Evolutionary conservation across 2,113 vertebrate genomes (phyloP), one percentile per base, ranked within the genome.

Genomic region (Hypocryptadius cinnamomeus): DNA sequence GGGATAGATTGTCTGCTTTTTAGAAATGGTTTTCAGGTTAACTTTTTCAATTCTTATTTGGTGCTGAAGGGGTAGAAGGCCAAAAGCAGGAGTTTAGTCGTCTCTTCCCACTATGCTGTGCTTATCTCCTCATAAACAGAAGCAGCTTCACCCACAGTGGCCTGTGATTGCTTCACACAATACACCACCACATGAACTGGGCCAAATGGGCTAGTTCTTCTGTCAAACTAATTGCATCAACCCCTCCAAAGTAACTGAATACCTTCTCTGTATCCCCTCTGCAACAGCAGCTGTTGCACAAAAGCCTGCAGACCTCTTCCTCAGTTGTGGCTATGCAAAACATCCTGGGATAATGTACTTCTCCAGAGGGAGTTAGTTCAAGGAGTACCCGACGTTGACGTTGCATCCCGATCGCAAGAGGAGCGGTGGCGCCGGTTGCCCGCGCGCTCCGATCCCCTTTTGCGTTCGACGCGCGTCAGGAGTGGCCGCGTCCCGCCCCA

Each of bases 251-350:
- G 89, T 91, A 95, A 95, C 27, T 12, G 57, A 90, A n/a, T 79
- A 69, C 54, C 78, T 97, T 56, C 94, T 79, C 45, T 88, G 44
- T 48, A 94, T 44, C 68, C 53, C 80, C 70, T 91, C 31, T 92
- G 96, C 93, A 96, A 66, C 78, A 93, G 92, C 96, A 97, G 95
- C 93, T 97, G 94, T 64, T 96, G 37, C 65, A 97, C 57, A 37
- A 85, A 95, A 92, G 31, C 77, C 79, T 87, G 64, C n/a, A 79
- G 31, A 79, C 47, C 85, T 93, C 73, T 54, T 79, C 76, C 65
- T 93, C 56, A 70, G 51, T 4, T 88, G 39, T 74, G 35, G 40
- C 48, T 88, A 60, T 28, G 54, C 87, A 96, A 87, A 95, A 90
- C 45, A 87, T 61, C 66, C 90, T 47, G 39, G 57, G 65, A 89